A percentile compares a stretch with the other conserved stretches of the same genome.
Conservation (phyloP, 2,797 vertebrate genomes). For the Molossus molossus region DNA sequence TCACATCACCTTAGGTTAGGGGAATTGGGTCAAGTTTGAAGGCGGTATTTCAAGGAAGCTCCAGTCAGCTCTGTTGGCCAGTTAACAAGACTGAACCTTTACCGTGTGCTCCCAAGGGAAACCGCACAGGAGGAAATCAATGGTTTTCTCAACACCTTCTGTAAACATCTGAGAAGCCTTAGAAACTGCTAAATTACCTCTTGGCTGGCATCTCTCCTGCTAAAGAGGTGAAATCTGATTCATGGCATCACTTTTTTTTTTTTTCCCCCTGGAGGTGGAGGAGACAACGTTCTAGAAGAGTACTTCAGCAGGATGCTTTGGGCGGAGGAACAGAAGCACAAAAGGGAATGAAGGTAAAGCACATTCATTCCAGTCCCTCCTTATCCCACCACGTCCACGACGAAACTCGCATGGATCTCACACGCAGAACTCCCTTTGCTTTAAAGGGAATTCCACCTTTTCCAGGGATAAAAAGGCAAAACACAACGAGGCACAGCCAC, state of each 20-base stretch:
- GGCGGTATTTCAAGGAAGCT: background rate
- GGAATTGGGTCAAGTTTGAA: background rate
- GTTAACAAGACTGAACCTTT: background rate
- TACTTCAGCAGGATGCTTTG: background rate
- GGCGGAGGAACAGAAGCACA: background rate
- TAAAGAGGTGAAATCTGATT: conserved; percentile 17
- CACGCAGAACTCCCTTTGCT: background rate
- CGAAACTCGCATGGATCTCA: background rate
- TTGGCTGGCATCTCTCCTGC: background rate
- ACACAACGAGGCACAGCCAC: background rate
- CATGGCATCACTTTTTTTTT: background rate
- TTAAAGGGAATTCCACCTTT: background rate
- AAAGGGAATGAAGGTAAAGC: background rate
- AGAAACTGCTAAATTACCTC: background rate
- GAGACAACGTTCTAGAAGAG: background rate
- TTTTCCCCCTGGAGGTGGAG: no score
- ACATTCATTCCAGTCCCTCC: background rate
- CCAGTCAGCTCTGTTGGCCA: background rate
- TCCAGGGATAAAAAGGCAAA: background rate
- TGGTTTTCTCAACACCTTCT: background rate
- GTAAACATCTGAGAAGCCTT: conserved; percentile 23
- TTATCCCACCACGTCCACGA: background rate
- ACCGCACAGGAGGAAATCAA: background rate
- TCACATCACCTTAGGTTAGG: background rate
- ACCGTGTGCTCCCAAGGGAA: background rate